Evolutionary conservation across 2,888 invertebrate genomes (phyloP), one percentile per base, ranked within the genome.

Genomic region (Elmis aenea): DNA sequence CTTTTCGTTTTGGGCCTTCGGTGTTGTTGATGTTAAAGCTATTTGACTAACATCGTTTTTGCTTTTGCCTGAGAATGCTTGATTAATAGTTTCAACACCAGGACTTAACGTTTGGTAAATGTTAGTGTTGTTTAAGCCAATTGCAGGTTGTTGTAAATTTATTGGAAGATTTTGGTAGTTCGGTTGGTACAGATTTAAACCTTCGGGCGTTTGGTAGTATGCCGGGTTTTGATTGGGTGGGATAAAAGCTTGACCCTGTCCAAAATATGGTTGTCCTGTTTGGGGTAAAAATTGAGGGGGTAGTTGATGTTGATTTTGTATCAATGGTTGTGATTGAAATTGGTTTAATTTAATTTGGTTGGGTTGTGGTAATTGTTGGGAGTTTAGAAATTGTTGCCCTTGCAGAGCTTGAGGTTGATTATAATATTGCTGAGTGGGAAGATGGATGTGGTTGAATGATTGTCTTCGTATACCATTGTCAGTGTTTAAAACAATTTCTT

Each of bases 21-120:
- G 71, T 68, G 43, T 29, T 26, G 40, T 45, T 26, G 41, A 33
- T 13, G 48, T 43, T 26, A 40, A 29, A 11, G 45, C 41, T 22
- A 45, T 44, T 38, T 38, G 22, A 9, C 13, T 12, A 22, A 23
- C 11, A 16, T 33, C 32, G 5, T 31, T 26, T 20, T 38, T 38
- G 8, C 13, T 18, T 13, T 16, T 26, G 2, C 26, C n/a, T 12
- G 36, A 32, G 13, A 42, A 28, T 9, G 27, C 42, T 13, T 38
- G 38, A 15, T 38, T 42, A 8, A 38, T 42, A 5, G 24, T 29
- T 20, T 33, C 27, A 11, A 38, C 34, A 13, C 31, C 34, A 2
- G 42, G 38, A 31, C 33, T 37, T 29, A 37, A 15, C 3, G 13
- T 8, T 27, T 30, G 13, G 8, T 18, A 40, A 2, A 21, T 11